Evolutionary conservation across 2,113 vertebrate species (phyloP).

Genomic region (Bombycilla garrulus): DNA sequence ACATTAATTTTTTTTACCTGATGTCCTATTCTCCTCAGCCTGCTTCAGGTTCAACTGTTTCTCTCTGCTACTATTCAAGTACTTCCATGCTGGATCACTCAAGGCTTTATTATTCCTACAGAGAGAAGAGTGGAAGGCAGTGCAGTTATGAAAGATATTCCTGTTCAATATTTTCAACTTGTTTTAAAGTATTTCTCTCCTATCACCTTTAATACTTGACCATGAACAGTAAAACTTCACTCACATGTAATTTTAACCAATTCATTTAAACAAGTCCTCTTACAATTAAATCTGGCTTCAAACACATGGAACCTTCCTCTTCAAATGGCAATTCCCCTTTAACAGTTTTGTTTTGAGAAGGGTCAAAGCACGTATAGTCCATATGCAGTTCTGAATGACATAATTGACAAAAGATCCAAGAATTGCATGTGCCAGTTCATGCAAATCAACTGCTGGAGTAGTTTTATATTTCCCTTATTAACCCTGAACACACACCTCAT

Average conservation of each 20-base stretch:
- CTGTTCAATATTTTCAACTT: not conserved
- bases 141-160: not conserved
- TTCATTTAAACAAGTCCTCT: not conserved
- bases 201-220: not conserved
- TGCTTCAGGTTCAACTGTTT: conserved; percentile 88
- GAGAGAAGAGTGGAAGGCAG: not conserved
- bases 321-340: not conserved
- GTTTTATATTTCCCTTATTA: not conserved
- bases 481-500: not conserved
- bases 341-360: not conserved
- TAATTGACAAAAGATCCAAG: not conserved
- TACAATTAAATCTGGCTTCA: not conserved
- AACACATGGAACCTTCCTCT: not conserved
- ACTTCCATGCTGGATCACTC: conserved; percentile 88
- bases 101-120: conserved; percentile 93
- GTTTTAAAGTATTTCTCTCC: not conserved
- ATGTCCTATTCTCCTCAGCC: conserved; percentile 84
- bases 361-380: not conserved
- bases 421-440: not conserved
- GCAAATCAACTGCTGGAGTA: not conserved
- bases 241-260: not conserved
- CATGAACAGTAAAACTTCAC: not conserved
- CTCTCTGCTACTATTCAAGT: conserved; percentile 88
- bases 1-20: conserved; percentile 75
- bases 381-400: not conserved